Evolutionary conservation across 2,888 invertebrate genomes (phyloP).

Genomic region (Polia nebulosa): DNA sequence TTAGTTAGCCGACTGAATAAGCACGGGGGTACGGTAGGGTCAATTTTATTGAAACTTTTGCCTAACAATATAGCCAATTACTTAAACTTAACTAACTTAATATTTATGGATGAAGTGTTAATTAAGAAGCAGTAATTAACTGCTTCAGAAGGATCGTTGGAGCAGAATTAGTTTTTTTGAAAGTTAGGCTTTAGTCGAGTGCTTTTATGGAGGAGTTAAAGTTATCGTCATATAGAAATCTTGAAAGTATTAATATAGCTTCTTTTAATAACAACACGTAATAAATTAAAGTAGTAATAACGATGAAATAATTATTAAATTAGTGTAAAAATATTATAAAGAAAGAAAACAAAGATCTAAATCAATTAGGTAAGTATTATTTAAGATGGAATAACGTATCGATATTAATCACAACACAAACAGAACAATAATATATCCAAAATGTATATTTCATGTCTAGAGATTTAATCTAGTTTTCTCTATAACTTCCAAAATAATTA

Average conservation of each 20-base stretch:
- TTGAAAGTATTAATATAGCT: neutral
- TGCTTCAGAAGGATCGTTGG: conserved; percentile 2
- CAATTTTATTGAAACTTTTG: conserved; percentile 42
- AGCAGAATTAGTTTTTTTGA: neutral
- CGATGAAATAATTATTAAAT: too few relatives aligned
- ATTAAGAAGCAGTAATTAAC: conserved; percentile 25
- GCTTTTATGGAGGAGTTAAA: neutral
- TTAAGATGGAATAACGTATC: neutral
- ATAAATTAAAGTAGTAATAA: neutral
- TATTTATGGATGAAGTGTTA: conserved; percentile 36
- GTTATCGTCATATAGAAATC: neutral
- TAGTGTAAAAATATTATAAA: too few relatives aligned
- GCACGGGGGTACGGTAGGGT: conserved; percentile 29
- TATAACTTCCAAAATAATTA: conserved; percentile 1
- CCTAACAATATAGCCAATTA: conserved; percentile 47
- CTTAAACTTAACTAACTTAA: conserved; percentile 32
- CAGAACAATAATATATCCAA: neutral
- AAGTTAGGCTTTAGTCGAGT: neutral
- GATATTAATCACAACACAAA: neutral
- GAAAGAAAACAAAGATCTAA: neutral
- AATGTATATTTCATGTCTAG: neutral
- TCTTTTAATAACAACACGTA: neutral
- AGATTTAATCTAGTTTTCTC: neutral
- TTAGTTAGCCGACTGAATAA: conserved; percentile 57
- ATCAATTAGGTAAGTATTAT: neutral